Conservation (phyloP, 2,797 vertebrate species). For the Yasuhikotakia modesta region DNA sequence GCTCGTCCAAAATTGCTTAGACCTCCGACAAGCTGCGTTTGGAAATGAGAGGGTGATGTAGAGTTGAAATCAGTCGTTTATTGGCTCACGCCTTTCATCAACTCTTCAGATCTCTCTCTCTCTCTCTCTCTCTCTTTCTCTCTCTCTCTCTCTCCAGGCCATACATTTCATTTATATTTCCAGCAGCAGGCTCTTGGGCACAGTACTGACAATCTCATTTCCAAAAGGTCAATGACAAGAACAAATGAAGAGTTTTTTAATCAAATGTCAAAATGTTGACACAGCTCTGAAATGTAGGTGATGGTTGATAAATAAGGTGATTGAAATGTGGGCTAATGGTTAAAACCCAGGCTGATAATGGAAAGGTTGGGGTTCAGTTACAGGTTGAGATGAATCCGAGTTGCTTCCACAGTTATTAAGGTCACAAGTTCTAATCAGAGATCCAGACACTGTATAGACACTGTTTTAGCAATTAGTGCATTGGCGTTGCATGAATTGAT, state of each 20-base stretch:
- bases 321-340: not conserved
- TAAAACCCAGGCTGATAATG: slow-evolving; percentile 1
- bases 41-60: slow-evolving; percentile 29
- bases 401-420: not conserved
- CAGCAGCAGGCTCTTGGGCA: slow-evolving; percentile 20
- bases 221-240: slow-evolving; percentile 45
- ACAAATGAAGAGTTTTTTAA: slow-evolving; percentile 43
- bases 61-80: slow-evolving; percentile 31
- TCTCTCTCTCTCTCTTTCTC: slow-evolving; percentile 29
- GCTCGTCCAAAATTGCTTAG: slow-evolving; percentile 25
- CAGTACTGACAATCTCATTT: slow-evolving; percentile 23
- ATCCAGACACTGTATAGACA: not conserved
- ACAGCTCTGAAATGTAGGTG: slow-evolving; percentile 28
- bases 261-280: slow-evolving; percentile 50
- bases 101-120: slow-evolving; percentile 32
- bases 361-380: slow-evolving; percentile 20
- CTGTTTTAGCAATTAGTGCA: not conserved
- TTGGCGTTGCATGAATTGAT: not conserved
- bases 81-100: slow-evolving; percentile 16
- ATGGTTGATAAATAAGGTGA: not conserved
- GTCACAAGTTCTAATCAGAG: not conserved
- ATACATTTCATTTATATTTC: slow-evolving; percentile 59
- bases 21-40: slow-evolving; percentile 30
- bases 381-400: not conserved
- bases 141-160: slow-evolving; percentile 44